Evolutionary conservation across 1,140 invertebrate species (phyloP).

Genomic region (Bombus vancouverensis): DNA sequence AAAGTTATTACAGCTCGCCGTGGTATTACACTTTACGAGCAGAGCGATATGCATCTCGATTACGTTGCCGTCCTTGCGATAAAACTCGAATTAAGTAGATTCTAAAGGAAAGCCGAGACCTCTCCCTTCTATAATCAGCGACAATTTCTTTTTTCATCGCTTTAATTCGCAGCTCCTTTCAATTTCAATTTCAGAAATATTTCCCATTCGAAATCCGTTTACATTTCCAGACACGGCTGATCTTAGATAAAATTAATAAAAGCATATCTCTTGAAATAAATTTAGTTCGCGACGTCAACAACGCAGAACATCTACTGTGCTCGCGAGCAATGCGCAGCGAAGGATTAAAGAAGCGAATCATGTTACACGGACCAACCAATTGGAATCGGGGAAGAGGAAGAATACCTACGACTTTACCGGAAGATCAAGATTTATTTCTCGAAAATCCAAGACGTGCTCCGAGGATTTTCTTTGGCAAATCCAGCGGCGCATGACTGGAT

Average conservation of each 20-base stretch:
- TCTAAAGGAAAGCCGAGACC: neutral
- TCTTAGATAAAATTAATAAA: neutral
- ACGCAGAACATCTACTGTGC: too few species aligned
- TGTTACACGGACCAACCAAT: neutral
- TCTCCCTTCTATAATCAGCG: neutral
- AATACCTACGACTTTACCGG: neutral
- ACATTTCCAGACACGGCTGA: neutral
- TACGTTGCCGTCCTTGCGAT: slow-evolving; percentile 1
- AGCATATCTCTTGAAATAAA: neutral
- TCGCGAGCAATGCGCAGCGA: neutral
- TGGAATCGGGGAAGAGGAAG: neutral
- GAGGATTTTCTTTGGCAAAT: slow-evolving; percentile 25
- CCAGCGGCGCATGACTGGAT: slow-evolving; percentile 30
- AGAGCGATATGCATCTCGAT: neutral
- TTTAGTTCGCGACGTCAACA: neutral
- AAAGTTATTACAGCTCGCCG: slow-evolving; percentile 33
- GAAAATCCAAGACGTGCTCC: slow-evolving; percentile 5
- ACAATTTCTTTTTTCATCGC: neutral
- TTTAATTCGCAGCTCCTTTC: neutral
- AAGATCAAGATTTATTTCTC: slow-evolving; percentile 37
- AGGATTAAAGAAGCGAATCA: neutral
- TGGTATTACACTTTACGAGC: slow-evolving; percentile 16
- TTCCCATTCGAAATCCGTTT: neutral
- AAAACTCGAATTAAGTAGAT: slow-evolving; percentile 35
- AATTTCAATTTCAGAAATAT: neutral